These are phyloP conservation scores for Struthidea cinerea DNA, from an alignment of 2,113 vertebrate species.

Conservation along the genomic window DNA sequence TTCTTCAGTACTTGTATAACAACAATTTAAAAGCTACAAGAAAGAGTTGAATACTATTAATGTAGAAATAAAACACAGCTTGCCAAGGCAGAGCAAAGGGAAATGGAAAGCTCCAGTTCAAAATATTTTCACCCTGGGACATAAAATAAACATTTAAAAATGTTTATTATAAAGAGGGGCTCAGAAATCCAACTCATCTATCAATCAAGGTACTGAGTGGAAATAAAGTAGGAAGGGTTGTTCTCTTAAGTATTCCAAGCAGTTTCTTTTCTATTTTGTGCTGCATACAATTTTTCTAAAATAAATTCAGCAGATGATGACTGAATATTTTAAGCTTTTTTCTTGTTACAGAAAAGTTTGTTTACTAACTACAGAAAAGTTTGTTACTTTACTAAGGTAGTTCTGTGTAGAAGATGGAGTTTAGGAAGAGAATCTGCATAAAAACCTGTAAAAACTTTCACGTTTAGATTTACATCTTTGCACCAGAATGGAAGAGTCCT, in stretches of 20 bases:
- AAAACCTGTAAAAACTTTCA: neutral
- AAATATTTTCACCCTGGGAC: constrained; percentile 72
- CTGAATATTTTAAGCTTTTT: constrained; percentile 51
- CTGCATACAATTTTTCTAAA: constrained; percentile 45
- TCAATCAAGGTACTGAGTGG: constrained; percentile 50
- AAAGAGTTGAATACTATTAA: constrained; percentile 51
- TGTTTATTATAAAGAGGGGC: constrained; percentile 72
- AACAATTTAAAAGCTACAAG: constrained; percentile 44
- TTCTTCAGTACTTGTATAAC: constrained; percentile 24
- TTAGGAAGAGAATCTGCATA: neutral
- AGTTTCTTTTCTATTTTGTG: constrained; percentile 57
- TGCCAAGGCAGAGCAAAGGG: constrained; percentile 69
- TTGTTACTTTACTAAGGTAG: neutral
- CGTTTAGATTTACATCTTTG: neutral
- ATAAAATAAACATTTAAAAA: constrained; percentile 78
- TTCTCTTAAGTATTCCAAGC: constrained; percentile 2
- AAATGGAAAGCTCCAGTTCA: constrained; percentile 65
- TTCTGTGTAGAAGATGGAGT: neutral
- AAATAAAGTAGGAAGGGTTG: constrained; percentile 49
- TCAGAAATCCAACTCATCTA: constrained; percentile 60
- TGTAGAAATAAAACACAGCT: constrained; percentile 62
- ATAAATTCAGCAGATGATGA: constrained; percentile 35
- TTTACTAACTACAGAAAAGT: neutral
- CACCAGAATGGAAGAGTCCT: neutral
- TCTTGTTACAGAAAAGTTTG: constrained; percentile 27